Conservation (phyloP, 2,797 vertebrate genomes). For the Sandelia bainsii region DNA sequence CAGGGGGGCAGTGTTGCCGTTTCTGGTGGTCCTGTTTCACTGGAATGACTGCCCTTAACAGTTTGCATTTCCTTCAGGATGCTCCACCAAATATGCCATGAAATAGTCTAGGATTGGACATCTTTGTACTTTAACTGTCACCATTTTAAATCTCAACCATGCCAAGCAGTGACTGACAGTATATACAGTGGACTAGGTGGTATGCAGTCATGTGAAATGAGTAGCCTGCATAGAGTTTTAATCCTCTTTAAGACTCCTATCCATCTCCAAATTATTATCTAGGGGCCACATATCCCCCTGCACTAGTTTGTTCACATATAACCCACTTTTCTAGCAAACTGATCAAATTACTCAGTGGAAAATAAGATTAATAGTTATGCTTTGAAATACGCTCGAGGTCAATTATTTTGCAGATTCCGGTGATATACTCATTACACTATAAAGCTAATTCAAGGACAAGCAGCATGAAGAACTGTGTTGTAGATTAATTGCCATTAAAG, state of each 20-base stretch:
- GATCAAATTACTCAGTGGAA: constrained; percentile 83
- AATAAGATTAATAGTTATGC: constrained; percentile 84
- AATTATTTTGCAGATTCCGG: constrained; percentile 79
- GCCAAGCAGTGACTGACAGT: constrained; percentile 78
- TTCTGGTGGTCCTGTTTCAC: constrained; percentile 52
- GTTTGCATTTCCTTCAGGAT: constrained; percentile 80
- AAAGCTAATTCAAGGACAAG: constrained; percentile 77
- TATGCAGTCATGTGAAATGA: constrained; percentile 80
- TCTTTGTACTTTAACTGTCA: constrained; percentile 87
- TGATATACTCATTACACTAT: constrained; percentile 79
- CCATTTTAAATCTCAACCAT: constrained; percentile 84
- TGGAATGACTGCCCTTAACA: constrained; percentile 65
- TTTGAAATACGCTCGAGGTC: constrained; percentile 78
- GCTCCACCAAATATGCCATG: constrained; percentile 80
- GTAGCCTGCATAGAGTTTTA: constrained; percentile 81
- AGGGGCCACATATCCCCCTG: constrained; percentile 75
- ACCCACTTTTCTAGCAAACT: constrained; percentile 72
- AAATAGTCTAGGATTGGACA: constrained; percentile 83
- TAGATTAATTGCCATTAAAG: constrained; percentile 79
- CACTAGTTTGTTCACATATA: constrained; percentile 69
- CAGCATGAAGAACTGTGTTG: constrained; percentile 67
- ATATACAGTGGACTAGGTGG: constrained; percentile 77
- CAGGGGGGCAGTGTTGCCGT: constrained; percentile 82
- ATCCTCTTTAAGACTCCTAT: constrained; percentile 85
- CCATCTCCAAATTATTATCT: constrained; percentile 83